Conservation (phyloP, 2,113 vertebrate genomes). For the Salvelinus namaycush region DNA sequence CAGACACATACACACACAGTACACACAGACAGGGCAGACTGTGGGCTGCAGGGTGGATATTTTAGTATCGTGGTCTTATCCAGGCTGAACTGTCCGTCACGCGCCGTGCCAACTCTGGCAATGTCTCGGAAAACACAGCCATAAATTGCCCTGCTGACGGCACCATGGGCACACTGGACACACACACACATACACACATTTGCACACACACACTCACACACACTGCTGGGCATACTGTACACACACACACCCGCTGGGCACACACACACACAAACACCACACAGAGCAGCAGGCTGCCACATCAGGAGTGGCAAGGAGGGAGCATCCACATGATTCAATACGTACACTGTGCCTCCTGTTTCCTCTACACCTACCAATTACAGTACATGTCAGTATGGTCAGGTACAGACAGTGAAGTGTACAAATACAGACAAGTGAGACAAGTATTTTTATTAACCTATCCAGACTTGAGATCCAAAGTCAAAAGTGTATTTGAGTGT, state of each 20-base stretch:
- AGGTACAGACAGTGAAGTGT: too few species aligned
- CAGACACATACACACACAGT: background rate
- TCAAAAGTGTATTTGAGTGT: too few species aligned
- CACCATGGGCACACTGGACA: constrained; percentile 3
- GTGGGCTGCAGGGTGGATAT: constrained; percentile 16
- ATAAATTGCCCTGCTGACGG: constrained; percentile 17
- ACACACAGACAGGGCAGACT: background rate
- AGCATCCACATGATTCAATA: too few species aligned
- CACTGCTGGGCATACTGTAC: background rate
- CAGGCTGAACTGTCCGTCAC: background rate
- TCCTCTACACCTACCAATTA: too few species aligned
- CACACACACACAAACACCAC: constrained; percentile 14
- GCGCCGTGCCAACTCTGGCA: constrained; percentile 14
- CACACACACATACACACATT: constrained; percentile 6
- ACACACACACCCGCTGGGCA: background rate
- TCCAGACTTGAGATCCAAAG: too few species aligned
- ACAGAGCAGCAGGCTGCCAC: background rate
- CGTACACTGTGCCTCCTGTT: too few species aligned
- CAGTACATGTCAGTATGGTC: too few species aligned
- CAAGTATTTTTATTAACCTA: too few species aligned
- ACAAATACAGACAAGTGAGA: too few species aligned
- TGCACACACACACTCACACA: constrained; percentile 5
- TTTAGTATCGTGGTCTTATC: constrained; percentile 30
- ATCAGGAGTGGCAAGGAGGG: too few species aligned
- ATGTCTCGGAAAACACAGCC: constrained; percentile 18